Evolutionary conservation across 2,113 vertebrate genomes (phyloP).

Genomic region (Vanacampus margaritifer): DNA sequence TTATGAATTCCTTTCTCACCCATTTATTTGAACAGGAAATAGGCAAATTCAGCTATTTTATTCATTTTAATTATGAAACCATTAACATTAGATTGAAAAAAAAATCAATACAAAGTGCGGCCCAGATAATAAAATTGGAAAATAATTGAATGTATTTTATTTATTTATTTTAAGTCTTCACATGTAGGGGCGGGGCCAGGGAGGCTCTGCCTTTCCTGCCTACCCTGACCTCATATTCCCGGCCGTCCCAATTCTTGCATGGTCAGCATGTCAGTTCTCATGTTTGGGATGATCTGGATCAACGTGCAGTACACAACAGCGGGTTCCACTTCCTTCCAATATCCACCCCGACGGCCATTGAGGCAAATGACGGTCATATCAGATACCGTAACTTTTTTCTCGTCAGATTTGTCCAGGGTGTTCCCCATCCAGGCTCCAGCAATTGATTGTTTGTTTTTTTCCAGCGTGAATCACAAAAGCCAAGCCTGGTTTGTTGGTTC

Average conservation of each 20-base stretch:
- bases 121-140: no score
- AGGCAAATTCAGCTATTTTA: no score
- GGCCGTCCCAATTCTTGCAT: no score
- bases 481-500: slow-evolving; percentile 14
- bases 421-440: no score
- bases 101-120: no score
- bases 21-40: not conserved
- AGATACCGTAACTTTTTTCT: not conserved
- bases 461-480: not conserved
- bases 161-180: not conserved
- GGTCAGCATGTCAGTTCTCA: not conserved
- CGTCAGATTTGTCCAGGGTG: no score
- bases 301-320: not conserved
- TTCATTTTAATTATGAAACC: no score
- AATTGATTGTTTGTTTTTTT: no score
- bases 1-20: not conserved
- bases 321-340: not conserved
- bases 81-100: no score
- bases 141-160: no score
- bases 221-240: no score
- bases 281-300: not conserved
- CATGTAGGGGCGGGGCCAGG: not conserved
- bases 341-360: not conserved
- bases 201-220: no score
- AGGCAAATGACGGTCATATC: not conserved